Evolutionary conservation across 2,888 invertebrate species (phyloP).

Genomic region (Mesorhabditis belari): DNA sequence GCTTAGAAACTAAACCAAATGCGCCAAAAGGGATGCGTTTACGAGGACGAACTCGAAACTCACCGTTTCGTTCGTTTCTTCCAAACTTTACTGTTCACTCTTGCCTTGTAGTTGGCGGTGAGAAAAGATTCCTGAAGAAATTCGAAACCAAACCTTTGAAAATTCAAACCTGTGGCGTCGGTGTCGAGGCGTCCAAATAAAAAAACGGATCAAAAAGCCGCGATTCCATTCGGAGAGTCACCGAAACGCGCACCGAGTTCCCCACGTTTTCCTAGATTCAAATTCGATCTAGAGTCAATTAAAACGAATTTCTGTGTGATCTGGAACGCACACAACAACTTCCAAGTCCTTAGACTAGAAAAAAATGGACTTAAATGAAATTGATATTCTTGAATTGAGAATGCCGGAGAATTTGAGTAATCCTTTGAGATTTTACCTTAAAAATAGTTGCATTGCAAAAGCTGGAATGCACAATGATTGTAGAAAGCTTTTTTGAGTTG

Average conservation of each 20-base stretch:
- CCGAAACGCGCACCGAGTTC: slow-evolving; percentile 31
- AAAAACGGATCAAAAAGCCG: slow-evolving; percentile 43
- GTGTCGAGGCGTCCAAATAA: slow-evolving; percentile 41
- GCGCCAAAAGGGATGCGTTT: no score
- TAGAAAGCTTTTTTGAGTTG: no score
- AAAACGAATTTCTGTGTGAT: neutral
- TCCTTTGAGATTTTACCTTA: no score
- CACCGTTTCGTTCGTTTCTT: slow-evolving; percentile 25
- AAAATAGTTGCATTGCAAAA: no score
- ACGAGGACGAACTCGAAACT: no score
- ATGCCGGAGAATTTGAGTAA: no score
- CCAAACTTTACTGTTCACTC: slow-evolving; percentile 49
- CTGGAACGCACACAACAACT: no score
- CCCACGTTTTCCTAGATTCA: slow-evolving; percentile 32
- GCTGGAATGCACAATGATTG: no score
- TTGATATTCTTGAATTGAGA: no score
- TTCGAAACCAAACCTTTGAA: neutral
- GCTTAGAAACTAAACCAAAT: no score
- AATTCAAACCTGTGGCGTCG: slow-evolving; percentile 29
- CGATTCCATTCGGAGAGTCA: slow-evolving; percentile 41
- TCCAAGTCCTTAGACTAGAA: no score
- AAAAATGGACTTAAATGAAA: no score
- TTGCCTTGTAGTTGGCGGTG: slow-evolving; percentile 48
- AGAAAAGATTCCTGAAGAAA: slow-evolving; percentile 41
- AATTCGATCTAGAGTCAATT: neutral